phyloP scores from a whole-genome alignment of 2,113 vertebrate species.

The Herpailurus yagouaroundi region DNA sequence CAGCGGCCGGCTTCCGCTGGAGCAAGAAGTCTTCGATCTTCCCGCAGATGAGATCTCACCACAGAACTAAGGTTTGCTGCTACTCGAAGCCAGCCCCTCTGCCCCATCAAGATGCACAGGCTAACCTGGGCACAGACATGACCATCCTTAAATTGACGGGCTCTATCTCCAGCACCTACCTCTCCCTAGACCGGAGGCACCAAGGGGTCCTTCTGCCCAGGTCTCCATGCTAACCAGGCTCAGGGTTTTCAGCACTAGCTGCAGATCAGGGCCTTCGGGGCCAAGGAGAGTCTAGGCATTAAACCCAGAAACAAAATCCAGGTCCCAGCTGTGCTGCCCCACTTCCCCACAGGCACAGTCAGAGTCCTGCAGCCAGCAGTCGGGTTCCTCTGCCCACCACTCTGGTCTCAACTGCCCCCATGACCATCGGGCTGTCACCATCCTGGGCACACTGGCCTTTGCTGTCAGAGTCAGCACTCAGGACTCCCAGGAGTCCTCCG shows the following conservation, averaged over 20 bases:
- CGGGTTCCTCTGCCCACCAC: not conserved
- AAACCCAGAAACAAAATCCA: not conserved
- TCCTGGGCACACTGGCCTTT: not conserved
- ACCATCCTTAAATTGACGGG: not conserved
- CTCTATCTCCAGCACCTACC: not conserved
- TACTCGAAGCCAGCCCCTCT: conserved; percentile 89
- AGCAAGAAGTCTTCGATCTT: conserved; percentile 85
- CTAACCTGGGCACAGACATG: conserved; percentile 50
- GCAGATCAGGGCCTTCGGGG: not conserved
- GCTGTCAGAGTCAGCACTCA: conserved; percentile 78
- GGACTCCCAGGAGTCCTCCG: conserved; percentile 91
- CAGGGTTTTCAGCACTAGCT: not conserved
- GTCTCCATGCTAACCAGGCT: not conserved
- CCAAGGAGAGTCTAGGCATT: not conserved
- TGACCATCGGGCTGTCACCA: not conserved
- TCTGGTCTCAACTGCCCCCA: not conserved
- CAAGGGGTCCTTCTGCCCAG: not conserved
- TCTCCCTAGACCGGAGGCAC: not conserved
- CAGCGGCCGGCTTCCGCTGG: conserved; percentile 88
- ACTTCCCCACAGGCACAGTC: too few species aligned
- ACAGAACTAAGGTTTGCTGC: conserved; percentile 87
- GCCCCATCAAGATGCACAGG: conserved; percentile 86
- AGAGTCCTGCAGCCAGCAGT: not conserved
- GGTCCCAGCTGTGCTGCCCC: not conserved
- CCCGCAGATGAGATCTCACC: conserved; percentile 86